Evolutionary conservation across 1,140 invertebrate species (phyloP).

Genomic region (Papilio xuthus): DNA sequence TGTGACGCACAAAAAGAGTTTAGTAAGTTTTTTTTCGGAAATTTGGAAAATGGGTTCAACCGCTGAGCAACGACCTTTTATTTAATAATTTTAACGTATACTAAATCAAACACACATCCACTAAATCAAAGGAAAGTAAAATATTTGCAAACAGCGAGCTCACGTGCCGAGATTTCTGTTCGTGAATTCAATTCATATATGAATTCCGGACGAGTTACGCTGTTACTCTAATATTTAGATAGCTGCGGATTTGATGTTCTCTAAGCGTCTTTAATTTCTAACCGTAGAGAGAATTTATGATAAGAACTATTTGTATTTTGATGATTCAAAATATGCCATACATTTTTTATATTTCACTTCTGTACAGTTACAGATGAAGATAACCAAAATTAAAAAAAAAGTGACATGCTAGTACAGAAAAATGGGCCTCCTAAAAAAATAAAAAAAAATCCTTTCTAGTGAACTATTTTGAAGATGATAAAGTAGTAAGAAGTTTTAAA

Average conservation of each 20-base stretch:
- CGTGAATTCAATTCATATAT: constrained; percentile 33
- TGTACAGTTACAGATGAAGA: background rate
- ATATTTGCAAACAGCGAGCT: constrained; percentile 31
- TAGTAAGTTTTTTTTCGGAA: background rate
- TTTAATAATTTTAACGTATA: background rate
- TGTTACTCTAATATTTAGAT: constrained; percentile 22
- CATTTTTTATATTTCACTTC: too few species aligned
- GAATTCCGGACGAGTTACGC: constrained; percentile 23
- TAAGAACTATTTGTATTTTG: background rate
- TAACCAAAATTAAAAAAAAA: background rate
- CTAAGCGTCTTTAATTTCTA: constrained; percentile 18
- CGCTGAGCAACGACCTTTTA: background rate
- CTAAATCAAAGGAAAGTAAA: background rate
- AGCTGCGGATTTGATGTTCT: constrained; percentile 6
- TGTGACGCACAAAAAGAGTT: too few species aligned
- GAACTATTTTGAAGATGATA: constrained; percentile 8
- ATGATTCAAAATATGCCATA: background rate
- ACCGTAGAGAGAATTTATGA: background rate
- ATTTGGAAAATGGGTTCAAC: background rate
- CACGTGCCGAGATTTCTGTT: constrained; percentile 28
- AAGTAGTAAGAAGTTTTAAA: constrained; percentile 15
- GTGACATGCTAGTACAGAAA: background rate
- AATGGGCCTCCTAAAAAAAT: background rate
- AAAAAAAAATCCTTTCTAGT: background rate
- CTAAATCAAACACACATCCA: background rate